Base-by-base conservation (phyloP, 2,888 invertebrate species). In the Torymus texanus region DNA sequence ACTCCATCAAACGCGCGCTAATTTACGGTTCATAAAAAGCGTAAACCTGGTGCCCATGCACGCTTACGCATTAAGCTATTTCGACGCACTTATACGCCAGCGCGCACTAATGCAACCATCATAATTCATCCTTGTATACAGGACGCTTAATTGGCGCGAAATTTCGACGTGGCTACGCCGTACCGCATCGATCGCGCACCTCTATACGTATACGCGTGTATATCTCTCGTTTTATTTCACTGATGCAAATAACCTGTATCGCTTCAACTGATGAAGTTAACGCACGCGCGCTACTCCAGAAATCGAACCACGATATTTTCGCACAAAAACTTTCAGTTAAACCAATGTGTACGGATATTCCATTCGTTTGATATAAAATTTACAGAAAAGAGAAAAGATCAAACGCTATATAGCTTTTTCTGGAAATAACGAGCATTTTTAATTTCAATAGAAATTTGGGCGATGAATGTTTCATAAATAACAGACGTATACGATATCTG, bases 211-310 rank as follows among this genome's bases (percentile, higher is more conserved):
- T 8, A 8, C 10, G 10, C 41, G 41, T 8, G 41, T 8, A 41
- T 41, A 41, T 41, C 41, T 24, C 41, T 13, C 18, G 24, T 59
- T 67, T 29, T 55, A 70, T 76, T 70, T 70, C n/a, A 51, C 59
- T 56, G 73, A 53, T 55, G 51, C 59, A 24, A 62, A 78, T 66
- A 72, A 78, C 50, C 59, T 67, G 73, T 67, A 67, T 72, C 61
- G 61, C n/a, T 78, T 73, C 67, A 59, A 73, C 65, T 53, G 56
- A 53, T 59, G 70, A 63, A 75, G 79, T 71, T 75, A 71, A 75
- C 65, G 59, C 70, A 75, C 70, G 53, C 41, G 61, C 29, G 67
- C 16, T 76, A 62, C 18, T 59, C 13, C 50, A 63, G 67, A 75
- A 68, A 75, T 41, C 55, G 41, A 13, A 16, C 5, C n/a, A 4